Evolutionary conservation across 2,888 invertebrate species (phyloP).

Genomic region (Noctua janthina): DNA sequence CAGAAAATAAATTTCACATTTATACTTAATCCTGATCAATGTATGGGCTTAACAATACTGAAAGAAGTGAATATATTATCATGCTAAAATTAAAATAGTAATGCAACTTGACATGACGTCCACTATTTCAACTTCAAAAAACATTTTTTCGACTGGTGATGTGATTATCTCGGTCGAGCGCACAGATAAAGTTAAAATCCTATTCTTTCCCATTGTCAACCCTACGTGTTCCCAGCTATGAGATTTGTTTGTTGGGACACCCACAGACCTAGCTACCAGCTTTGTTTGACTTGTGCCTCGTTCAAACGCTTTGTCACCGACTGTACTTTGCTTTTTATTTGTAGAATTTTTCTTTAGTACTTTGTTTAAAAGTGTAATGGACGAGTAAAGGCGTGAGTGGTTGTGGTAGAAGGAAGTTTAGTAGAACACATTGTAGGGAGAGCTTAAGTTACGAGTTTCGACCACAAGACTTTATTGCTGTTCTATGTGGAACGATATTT

Average conservation of each 20-base stretch:
- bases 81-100: not conserved
- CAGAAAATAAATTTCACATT: not conserved
- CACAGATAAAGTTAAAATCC: slow-evolving; percentile 20
- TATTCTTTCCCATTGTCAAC: slow-evolving; percentile 45
- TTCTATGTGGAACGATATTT: slow-evolving; percentile 3
- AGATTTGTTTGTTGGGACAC: slow-evolving; percentile 70
- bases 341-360: slow-evolving; percentile 40
- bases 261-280: slow-evolving; percentile 58
- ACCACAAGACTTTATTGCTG: slow-evolving; percentile 25
- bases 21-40: not conserved
- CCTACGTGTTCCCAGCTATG: slow-evolving; percentile 52
- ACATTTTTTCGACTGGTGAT: not conserved
- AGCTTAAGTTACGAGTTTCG: slow-evolving; percentile 37
- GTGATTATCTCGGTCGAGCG: not conserved
- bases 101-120: not conserved
- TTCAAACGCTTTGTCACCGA: slow-evolving; percentile 57
- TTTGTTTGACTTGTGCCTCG: slow-evolving; percentile 67
- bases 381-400: slow-evolving; percentile 26
- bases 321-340: slow-evolving; percentile 43
- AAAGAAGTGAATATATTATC: not conserved
- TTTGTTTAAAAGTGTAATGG: slow-evolving; percentile 44
- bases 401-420: slow-evolving; percentile 44
- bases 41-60: not conserved
- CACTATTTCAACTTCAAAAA: not conserved
- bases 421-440: slow-evolving; percentile 24